phyloP scores from a whole-genome alignment of 2,797 vertebrate genomes.

The Acomys russatus region DNA sequence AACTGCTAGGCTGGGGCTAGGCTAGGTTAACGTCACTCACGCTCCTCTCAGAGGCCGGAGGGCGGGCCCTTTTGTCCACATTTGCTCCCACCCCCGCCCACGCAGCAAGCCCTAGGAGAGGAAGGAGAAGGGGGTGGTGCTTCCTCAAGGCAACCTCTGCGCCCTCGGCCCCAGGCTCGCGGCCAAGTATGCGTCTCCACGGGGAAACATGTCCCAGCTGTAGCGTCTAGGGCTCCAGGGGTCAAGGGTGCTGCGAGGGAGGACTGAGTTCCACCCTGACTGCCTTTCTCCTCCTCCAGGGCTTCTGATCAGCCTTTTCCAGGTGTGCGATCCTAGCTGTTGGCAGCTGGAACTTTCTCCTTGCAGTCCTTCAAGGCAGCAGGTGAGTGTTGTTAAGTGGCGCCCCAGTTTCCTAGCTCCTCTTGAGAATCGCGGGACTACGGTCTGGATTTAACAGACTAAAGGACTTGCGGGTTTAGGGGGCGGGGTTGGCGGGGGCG shows the following conservation, averaged over 20 bases:
- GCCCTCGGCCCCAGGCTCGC: no score
- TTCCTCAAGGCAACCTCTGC: neutral
- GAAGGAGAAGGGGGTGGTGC: neutral
- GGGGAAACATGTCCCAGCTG: rapidly evolving
- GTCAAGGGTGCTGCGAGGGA: no score
- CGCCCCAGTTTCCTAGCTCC: neutral
- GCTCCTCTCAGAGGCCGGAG: neutral
- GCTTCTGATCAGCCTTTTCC: neutral
- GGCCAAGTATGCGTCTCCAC: neutral
- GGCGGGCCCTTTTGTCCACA: neutral
- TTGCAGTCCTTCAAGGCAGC: neutral
- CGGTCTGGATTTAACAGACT: neutral
- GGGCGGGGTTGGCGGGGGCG: no score
- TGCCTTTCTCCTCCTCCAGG: neutral
- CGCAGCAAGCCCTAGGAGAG: rapidly evolving
- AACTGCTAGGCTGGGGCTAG: neutral
- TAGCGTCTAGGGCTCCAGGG: neutral
- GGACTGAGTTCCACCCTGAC: neutral
- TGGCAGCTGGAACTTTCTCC: neutral
- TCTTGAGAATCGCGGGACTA: neutral
- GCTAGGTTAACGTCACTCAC: neutral
- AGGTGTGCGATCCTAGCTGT: neutral
- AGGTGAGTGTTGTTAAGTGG: constrained; percentile 54
- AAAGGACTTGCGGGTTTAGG: neutral
- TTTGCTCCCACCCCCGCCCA: neutral